These are phyloP conservation scores for Allobates femoralis DNA, from an alignment of 2,797 vertebrate genomes.

Conservation along the genomic window DNA sequence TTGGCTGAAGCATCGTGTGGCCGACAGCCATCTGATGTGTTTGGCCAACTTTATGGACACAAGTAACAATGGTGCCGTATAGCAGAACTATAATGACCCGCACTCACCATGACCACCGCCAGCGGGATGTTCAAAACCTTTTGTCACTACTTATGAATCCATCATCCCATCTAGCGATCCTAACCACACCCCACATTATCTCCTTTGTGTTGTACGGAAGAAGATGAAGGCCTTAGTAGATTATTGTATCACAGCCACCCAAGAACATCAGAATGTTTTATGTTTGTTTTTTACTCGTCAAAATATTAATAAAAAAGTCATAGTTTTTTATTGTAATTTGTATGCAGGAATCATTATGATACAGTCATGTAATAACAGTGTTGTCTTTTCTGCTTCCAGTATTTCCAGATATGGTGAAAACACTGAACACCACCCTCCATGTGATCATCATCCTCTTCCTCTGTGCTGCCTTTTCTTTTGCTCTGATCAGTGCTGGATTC, in stretches of 20 bases:
- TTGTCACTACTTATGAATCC: too few relatives aligned
- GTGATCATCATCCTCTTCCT: constrained; percentile 89
- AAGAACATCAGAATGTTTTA: neutral
- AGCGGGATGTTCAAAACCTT: too few relatives aligned
- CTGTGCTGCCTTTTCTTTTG: constrained; percentile 83
- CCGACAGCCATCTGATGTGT: too few relatives aligned
- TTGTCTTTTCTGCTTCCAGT: constrained; percentile 76
- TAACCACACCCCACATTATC: too few relatives aligned
- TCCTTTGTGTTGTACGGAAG: too few relatives aligned
- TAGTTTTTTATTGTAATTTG: neutral
- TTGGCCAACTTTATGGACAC: too few relatives aligned
- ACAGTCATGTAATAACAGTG: too few relatives aligned
- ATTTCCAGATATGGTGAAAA: constrained; percentile 90
- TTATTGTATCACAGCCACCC: neutral
- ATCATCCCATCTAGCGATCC: too few relatives aligned
- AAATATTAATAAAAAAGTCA: neutral
- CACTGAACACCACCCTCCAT: constrained; percentile 87
- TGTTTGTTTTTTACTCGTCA: neutral
- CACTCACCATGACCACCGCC: too few relatives aligned
- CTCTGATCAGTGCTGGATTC: constrained; percentile 90
- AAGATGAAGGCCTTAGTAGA: neutral
- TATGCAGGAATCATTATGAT: neutral
- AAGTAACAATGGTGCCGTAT: too few relatives aligned
- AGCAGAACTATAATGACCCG: too few relatives aligned
- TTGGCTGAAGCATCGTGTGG: too few relatives aligned